Base-by-base conservation (phyloP, 2,888 invertebrate species). In the Tillus elongatus region DNA sequence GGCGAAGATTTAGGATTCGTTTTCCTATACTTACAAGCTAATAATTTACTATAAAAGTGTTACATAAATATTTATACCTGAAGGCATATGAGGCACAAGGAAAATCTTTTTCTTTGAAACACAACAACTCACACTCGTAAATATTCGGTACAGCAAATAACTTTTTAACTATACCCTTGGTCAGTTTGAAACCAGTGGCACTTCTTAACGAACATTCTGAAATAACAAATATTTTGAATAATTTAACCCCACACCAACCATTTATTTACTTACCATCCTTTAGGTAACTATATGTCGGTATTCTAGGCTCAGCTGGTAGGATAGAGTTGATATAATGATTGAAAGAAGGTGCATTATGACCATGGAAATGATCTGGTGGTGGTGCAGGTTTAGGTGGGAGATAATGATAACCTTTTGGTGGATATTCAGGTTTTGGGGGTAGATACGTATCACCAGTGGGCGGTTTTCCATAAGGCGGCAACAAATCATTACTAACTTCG, bases 71-170 rank as follows among this genome's bases (percentile, higher is more conserved):
- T n/a, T n/a, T n/a, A n/a, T 58, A 80, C 82, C 82, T 75, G 56
- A 75, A 87, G 44, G 84, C 83, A 47, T 83, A 87, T 0, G 84
- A 82, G 15, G 77, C 75, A 53, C 88, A 88, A 52, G 70, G 69
- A 55, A 85, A 85, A 40, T 76, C 76, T 37, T 71, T 71, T 57
- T 84, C 83, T 4, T 71, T 70, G 34, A 77, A 78, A 58, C 88
- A 88, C 4, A 83, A 70, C 0, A 75, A 67, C 49, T 88, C 87
- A 56, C 88, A 88, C 40, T 84, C 82, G 11, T 82, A 78, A 8
- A 87, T 73, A 10, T 77, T 79, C 1, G 75, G 73, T 1, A 80
- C 79, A 2, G 75, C 63, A 29, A 74, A 69, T 0, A 79, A 74
- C 37, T 81, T 72, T 35, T 79, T 71, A 1, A 86, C 74, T 2